Evolutionary conservation across 2,113 vertebrate species (phyloP).

Genomic region (Procavia capensis): DNA sequence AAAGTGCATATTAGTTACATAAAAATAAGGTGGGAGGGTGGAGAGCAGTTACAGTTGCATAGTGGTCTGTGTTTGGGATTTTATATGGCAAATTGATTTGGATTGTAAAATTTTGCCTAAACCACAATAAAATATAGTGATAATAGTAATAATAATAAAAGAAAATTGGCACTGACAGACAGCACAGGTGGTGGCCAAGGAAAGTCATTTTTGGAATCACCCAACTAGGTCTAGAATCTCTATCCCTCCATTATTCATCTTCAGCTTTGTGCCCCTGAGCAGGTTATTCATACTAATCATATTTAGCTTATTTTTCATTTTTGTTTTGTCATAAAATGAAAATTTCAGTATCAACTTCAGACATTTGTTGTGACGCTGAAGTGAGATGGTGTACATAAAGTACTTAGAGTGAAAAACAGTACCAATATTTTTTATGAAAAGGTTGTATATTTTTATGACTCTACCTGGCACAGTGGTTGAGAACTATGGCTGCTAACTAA

Average conservation of each 20-base stretch:
- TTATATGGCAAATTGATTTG: too few species aligned
- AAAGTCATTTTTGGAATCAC: background rate
- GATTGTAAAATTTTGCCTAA: too few species aligned
- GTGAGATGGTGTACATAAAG: background rate
- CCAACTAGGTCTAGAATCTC: background rate
- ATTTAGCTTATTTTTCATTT: background rate
- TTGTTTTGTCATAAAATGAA: background rate
- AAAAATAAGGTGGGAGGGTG: too few species aligned
- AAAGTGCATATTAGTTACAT: too few species aligned
- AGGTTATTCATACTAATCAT: background rate
- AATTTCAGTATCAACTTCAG: background rate
- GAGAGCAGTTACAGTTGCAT: too few species aligned
- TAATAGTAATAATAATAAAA: too few species aligned
- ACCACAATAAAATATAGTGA: too few species aligned
- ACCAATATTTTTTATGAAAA: too few species aligned
- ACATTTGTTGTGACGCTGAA: background rate
- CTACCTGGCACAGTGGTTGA: too few species aligned
- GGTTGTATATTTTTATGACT: background rate
- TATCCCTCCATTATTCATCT: background rate
- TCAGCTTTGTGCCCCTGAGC: background rate
- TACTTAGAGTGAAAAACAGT: background rate
- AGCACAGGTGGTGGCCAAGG: background rate
- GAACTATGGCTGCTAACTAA: too few species aligned
- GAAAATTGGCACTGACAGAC: too few species aligned
- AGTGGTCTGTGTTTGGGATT: too few species aligned